These are phyloP conservation scores for Drosophila prolongata DNA, from an alignment of 2,888 invertebrate genomes.

Conservation along the genomic window DNA sequence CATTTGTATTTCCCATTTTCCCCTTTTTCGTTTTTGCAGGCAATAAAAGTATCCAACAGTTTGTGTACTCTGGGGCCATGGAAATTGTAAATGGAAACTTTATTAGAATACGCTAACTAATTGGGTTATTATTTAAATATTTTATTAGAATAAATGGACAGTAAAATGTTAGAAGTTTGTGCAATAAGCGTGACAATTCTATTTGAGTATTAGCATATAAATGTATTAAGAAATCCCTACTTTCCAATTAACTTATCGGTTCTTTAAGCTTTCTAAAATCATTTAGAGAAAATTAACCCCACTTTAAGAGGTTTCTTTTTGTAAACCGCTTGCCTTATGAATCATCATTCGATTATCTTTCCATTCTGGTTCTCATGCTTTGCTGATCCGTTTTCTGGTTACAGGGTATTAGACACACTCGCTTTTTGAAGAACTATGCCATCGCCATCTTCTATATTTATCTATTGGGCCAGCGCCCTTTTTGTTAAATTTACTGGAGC, in stretches of 20 bases:
- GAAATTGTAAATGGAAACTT: slow-evolving; percentile 16
- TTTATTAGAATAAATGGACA: slow-evolving; percentile 1
- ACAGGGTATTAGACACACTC: slow-evolving; percentile 49
- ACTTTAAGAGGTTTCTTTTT: background rate
- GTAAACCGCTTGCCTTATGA: background rate
- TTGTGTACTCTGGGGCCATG: slow-evolving; percentile 11
- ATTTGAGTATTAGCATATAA: background rate
- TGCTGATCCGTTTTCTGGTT: slow-evolving; percentile 3
- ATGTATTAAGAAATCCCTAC: background rate
- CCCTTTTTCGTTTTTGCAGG: slow-evolving; percentile 19
- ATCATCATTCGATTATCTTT: slow-evolving; percentile 26
- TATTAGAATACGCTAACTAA: slow-evolving; percentile 2
- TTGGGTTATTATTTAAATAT: slow-evolving; percentile 1
- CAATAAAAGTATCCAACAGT: slow-evolving; percentile 27
- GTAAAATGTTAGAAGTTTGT: background rate
- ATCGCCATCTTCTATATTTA: slow-evolving; percentile 71
- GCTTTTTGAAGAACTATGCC: slow-evolving; percentile 62
- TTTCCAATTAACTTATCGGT: background rate
- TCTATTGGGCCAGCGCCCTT: slow-evolving; percentile 63
- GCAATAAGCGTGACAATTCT: background rate
- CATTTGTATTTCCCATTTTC: slow-evolving; percentile 42
- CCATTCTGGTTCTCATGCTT: background rate
- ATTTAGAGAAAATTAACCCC: background rate
- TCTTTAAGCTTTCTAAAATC: slow-evolving; percentile 22
- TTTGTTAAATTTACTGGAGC: slow-evolving; percentile 64